Conservation (phyloP, 2,113 vertebrate genomes). For the Stictonetta naevosa region DNA sequence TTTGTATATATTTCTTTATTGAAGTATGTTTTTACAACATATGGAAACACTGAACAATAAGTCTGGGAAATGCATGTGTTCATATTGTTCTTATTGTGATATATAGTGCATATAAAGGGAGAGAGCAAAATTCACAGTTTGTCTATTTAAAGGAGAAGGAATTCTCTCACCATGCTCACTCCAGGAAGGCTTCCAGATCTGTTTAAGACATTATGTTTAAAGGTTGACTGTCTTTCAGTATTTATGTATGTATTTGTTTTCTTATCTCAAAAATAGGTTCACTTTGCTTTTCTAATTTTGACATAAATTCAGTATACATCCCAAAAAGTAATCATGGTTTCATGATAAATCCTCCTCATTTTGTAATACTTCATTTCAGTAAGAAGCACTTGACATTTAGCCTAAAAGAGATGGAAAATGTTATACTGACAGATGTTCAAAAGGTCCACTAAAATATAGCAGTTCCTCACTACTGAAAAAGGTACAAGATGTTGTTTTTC, state of each 20-base stretch:
- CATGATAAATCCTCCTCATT: background rate
- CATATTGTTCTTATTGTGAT: background rate
- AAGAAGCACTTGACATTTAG: slow-evolving; percentile 28
- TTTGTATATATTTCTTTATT: slow-evolving; percentile 48
- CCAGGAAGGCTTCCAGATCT: background rate
- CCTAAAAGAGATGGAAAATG: background rate
- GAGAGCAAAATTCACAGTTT: background rate
- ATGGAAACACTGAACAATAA: slow-evolving; percentile 58
- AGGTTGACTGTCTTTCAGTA: background rate
- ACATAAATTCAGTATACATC: background rate
- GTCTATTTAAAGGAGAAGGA: background rate
- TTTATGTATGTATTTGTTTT: background rate
- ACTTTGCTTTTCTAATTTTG: background rate
- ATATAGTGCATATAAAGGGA: background rate
- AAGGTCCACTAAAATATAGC: background rate
- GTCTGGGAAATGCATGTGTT: slow-evolving; percentile 2
- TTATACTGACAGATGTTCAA: background rate
- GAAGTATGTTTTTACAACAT: slow-evolving; percentile 32
- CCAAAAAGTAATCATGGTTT: background rate
- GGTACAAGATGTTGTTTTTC: background rate
- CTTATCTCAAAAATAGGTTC: background rate
- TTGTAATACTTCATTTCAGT: background rate
- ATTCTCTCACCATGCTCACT: background rate
- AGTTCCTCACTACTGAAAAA: background rate
- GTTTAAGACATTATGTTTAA: background rate